Percentiles rank a stretch among this genome's conserved stretches.
Evolutionary conservation across 2,113 vertebrate species (phyloP).

Genomic region (Bubo bubo): DNA sequence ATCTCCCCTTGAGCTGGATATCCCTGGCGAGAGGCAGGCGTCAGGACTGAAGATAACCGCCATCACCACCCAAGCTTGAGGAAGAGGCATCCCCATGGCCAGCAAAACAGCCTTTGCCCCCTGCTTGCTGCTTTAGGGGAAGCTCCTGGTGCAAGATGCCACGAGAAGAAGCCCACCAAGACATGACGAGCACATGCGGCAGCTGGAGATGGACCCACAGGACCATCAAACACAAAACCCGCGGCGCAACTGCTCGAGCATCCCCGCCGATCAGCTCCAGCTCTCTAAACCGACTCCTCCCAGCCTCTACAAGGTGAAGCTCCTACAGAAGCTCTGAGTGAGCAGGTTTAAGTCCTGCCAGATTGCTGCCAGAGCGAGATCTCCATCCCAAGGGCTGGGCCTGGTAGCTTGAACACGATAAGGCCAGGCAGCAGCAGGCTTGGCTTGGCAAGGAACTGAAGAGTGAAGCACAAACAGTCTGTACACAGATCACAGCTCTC

Average conservation of each 20-base stretch:
- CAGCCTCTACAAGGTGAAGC: background rate
- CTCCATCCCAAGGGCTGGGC: background rate
- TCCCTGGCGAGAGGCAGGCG: background rate
- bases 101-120: background rate
- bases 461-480: background rate
- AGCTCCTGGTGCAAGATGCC: background rate
- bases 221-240: background rate
- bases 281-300: background rate
- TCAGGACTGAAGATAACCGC: background rate
- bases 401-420: background rate
- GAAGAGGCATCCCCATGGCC: background rate
- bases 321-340: background rate
- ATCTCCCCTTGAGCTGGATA: background rate
- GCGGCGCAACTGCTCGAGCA: background rate
- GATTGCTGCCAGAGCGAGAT: background rate
- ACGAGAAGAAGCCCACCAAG: background rate
- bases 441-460: background rate
- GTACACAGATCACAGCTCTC: background rate
- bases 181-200: accelerated
- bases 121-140: no score
- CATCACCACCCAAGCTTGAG: background rate
- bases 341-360: background rate
- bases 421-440: background rate
- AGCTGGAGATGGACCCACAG: background rate
- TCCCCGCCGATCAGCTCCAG: background rate